These are phyloP conservation scores for Drosophila infuscata DNA, from an alignment of 2,888 invertebrate genomes.

Conservation along the genomic window DNA sequence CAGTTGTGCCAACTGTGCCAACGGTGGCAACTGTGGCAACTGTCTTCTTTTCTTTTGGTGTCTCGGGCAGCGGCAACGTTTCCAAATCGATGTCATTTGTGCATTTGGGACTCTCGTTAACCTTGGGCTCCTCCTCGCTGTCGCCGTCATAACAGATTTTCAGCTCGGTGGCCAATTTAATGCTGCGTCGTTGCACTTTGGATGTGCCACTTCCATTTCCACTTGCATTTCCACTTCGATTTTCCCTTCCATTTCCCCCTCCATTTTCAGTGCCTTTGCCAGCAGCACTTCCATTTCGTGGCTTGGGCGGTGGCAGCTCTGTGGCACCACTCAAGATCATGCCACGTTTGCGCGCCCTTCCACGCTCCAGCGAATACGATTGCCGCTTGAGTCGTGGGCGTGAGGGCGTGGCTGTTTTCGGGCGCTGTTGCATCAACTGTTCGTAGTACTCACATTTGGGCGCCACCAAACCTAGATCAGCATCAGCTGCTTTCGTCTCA, in stretches of 20 bases:
- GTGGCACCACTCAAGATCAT: conserved; percentile 34
- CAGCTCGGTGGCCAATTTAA: conserved; percentile 81
- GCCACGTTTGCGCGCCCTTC: conserved; percentile 63
- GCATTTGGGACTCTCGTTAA: background rate
- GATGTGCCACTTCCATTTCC: conserved; percentile 41
- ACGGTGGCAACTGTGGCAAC: conserved; percentile 39
- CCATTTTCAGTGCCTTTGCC: conserved; percentile 13
- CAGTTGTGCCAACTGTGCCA: conserved; percentile 1
- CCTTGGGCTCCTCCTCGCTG: conserved; percentile 64
- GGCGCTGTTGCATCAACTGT: conserved; percentile 59
- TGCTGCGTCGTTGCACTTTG: conserved; percentile 74
- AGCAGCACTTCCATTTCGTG: conserved; percentile 52
- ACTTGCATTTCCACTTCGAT: conserved; percentile 19
- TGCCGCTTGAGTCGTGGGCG: conserved; percentile 52
- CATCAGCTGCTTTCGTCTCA: conserved; percentile 81
- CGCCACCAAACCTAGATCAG: conserved; percentile 82
- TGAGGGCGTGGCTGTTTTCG: conserved; percentile 14
- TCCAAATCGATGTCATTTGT: conserved; percentile 70
- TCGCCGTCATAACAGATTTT: conserved; percentile 70
- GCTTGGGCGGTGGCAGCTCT: conserved; percentile 81
- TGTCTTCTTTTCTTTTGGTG: conserved; percentile 43
- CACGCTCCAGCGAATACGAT: conserved; percentile 76
- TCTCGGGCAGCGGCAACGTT: conserved; percentile 75
- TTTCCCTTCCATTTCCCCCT: conserved; percentile 27
- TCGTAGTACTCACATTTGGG: conserved; percentile 83